Base-by-base conservation (phyloP, 1,140 invertebrate species). In the Teleopsis dalmanni region DNA sequence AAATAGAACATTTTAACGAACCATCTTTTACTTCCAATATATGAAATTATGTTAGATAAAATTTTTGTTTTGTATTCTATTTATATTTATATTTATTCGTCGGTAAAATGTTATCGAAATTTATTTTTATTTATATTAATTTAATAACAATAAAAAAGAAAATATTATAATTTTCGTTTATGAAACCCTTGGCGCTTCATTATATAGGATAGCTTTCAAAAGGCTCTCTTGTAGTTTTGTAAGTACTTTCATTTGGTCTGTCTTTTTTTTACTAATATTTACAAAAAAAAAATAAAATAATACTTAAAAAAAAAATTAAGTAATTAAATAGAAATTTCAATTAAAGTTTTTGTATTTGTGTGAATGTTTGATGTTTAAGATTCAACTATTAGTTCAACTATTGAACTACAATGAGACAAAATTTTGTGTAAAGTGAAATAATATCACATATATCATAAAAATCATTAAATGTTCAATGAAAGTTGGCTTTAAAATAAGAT, bases 171-270 rank as follows among this genome's bases (percentile, higher is more conserved):
- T 68, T 65, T 54, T 65, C 69, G 54, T 69, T 69, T 69, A 65
- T 58, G 42, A 70, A 65, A 65, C 60, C 63, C 61, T 58, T 70
- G 66, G 63, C 65, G 66, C 66, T 69, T 70, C 66, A 70, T 70
- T 69, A 52, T 63, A 66, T 70, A 70, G 66, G 66, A 70, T 70
- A 69, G 66, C 66, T 66, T 63, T 68, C 65, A 57, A 63, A 50
- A 59, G 66, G 66, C 63, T 66, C 65, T 70, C 61, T 68, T 66
- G 63, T 70, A 70, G 66, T 66, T 70, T 70, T 70, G 65, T 69
- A 69, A 69, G 65, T 69, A 69, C 58, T 69, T 68, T 69, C 57
- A 68, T 69, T 69, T 51, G 60, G 56, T 55, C 55, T 61, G 60
- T 68, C 62, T 51, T 60, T 55, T 55, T 56, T 62, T 62, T 65